phyloP scores from a whole-genome alignment of 2,888 invertebrate species.

The Invenusta paracnida region DNA sequence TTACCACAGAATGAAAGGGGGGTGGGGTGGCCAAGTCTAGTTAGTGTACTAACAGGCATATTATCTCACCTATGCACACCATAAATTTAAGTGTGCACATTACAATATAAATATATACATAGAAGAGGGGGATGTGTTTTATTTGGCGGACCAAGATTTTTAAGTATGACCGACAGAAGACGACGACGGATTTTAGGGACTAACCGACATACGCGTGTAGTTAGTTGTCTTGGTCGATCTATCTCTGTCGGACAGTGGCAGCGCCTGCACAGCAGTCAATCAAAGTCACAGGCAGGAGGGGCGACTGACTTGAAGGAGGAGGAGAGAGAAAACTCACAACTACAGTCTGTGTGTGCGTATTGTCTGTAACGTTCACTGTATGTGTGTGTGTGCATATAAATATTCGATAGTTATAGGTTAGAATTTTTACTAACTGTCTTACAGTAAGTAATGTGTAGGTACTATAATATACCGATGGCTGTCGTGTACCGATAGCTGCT shows the following conservation, averaged over 20 bases:
- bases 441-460: no score
- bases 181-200: not conserved
- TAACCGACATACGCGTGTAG: not conserved
- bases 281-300: not conserved
- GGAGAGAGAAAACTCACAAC: not conserved
- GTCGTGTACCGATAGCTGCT: no score
- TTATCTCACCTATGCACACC: not conserved
- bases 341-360: no score
- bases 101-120: not conserved
- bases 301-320: no score
- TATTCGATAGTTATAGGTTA: no score
- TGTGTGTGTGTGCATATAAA: no score
- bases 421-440: not conserved
- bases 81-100: not conserved
- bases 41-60: not conserved
- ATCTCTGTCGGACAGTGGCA: not conserved
- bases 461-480: no score
- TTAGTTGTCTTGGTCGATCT: not conserved
- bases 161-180: constrained; percentile 11
- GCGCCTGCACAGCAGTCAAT: not conserved
- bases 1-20: no score
- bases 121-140: not conserved
- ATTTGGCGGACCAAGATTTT: not conserved
- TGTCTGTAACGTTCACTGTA: no score
- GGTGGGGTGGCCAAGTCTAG: not conserved